Base-by-base conservation (phyloP, 2,113 vertebrate species). In the Xiphophorus hellerii region DNA sequence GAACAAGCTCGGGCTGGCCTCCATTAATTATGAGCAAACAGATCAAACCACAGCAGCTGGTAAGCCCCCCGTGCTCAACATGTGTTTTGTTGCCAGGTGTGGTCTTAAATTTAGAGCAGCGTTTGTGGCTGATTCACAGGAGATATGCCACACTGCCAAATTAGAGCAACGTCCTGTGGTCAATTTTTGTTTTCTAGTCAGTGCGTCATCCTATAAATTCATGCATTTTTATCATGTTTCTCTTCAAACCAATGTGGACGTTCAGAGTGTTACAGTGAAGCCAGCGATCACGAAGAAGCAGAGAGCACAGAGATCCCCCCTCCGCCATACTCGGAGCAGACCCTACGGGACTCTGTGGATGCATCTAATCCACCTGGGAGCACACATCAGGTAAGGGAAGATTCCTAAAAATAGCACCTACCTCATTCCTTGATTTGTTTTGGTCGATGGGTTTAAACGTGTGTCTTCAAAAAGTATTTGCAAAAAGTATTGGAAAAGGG, bases 251-350 rank as follows among this genome's bases (percentile, higher is more conserved):
- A 66, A 61, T 7, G 12, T 79, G 64, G 44, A 3, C 71, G 31
- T 85, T 62, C 83, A 98, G 98, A 98, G 91, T 97, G 97, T 80
- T 99, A 98, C 73, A 99, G 98, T 60, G 98, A 95, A 86, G 92
- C 96, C 80, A 99, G 98, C 12, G 98, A 99, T 77, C 97, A 97
- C 0, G 98, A 99, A 12, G 98, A 99, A 67, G 88, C 94, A 3
- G 97, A 97, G 75, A 91, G 92, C 83, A 92, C 95, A 17, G 96
- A 98, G 70, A 92, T 90, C 0, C 94, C 96, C 0, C 93, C 95
- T 51, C 94, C 95, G 13, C 94, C 96, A 0, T 95, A 94, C 80
- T 82, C 90, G 73, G 93, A 93, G 3, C 92, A 96, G 81, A 76
- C 81, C 20, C 66, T 86, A 76, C 73, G 80, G 74, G 76, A 92